Percentiles rank a stretch among this genome's conserved stretches.
phyloP scores from a whole-genome alignment of 2,113 vertebrate species.

The Sander vitreus region DNA sequence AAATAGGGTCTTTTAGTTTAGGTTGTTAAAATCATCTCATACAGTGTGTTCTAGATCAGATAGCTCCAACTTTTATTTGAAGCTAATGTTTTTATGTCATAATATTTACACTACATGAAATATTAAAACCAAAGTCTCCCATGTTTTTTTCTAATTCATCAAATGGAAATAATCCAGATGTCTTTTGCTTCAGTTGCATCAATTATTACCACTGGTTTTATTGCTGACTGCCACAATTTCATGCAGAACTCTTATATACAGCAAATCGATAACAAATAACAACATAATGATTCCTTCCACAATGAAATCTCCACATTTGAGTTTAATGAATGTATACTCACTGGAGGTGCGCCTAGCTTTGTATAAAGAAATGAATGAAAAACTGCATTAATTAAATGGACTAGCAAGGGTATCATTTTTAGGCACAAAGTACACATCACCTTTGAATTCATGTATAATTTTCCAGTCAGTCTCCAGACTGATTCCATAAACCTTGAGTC shows the following conservation, averaged over 20 bases:
- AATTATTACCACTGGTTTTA: background rate
- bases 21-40: too few species aligned
- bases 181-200: background rate
- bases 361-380: conserved; percentile 59
- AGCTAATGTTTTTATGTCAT: too few species aligned
- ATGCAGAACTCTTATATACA: conserved; percentile 6
- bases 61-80: too few species aligned
- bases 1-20: too few species aligned
- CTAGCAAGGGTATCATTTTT: conserved; percentile 36
- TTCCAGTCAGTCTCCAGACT: conserved; percentile 41
- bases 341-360: conserved; percentile 27
- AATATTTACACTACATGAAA: background rate
- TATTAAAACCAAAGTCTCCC: background rate
- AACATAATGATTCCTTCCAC: conserved; percentile 46
- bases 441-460: conserved; percentile 54
- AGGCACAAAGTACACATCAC: conserved; percentile 39
- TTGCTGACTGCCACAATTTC: conserved; percentile 6
- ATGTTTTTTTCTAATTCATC: background rate
- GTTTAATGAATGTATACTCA: conserved; percentile 45
- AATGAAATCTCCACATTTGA: conserved; percentile 40
- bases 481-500: conserved; percentile 52
- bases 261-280: conserved; percentile 8
- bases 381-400: conserved; percentile 56
- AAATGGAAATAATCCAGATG: background rate
- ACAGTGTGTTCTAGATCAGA: too few species aligned